Base-by-base conservation (phyloP, 2,113 vertebrate species). In the Varanus komodoensis region DNA sequence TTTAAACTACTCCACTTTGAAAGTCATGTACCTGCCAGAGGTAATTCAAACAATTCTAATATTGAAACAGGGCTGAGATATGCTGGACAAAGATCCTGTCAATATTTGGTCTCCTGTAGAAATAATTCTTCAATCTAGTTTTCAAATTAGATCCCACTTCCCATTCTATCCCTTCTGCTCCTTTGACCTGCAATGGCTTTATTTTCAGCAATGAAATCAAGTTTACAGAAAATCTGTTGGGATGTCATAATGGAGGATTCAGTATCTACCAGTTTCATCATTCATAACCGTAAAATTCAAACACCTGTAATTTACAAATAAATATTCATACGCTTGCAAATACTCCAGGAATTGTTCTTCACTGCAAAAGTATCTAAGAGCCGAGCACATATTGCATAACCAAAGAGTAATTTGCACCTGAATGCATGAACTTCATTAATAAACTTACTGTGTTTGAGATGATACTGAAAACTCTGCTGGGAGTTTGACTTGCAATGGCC, bases 271-370 rank as follows among this genome's bases (percentile, higher is more conserved):
- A 61, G 11, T 0, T 68, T 91, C 61, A 75, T 4, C 79, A 77
- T 48, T 89, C 89, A 32, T 25, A 69, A 38, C 86, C 89, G 84
- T 73, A 25, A 52, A 71, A 82, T 81, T 27, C n/a, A 23, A 82
- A 86, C 92, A 93, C 89, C 73, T 80, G 95, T 93, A 69, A 93
- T 88, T 86, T 92, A 92, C 86, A 88, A 94, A 92, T 82, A 91
- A 93, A 89, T 83, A 90, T 29, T 71, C 1, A 68, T 79, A 78
- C 1, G 9, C 94, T 38, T 79, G 91, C 87, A 94, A 82, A 91
- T 94, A 68, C 75, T 87, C 90, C 89, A 84, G 94, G 89, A 69
- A 38, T 12, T 73, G 82, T 34, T 93, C 84, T 73, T 64, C 23
- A 92, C 79, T 74, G 94, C 92, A 90, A 88, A 94, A 74, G 17